phyloP scores from a whole-genome alignment of 1,140 invertebrate genomes.

The Drosophila kepulauana region DNA sequence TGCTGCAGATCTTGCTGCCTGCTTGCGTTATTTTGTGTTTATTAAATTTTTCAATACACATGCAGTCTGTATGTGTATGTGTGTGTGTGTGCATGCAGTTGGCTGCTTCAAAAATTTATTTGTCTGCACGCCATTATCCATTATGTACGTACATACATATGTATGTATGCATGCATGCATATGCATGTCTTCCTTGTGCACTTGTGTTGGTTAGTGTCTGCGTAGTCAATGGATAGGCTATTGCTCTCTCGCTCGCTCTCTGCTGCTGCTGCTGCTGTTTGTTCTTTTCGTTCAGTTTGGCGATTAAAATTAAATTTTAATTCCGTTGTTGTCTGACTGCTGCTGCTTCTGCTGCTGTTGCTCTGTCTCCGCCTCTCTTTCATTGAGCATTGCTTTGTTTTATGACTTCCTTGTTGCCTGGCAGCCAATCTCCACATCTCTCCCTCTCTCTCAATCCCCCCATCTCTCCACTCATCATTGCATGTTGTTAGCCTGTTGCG shows the following conservation, averaged over 20 bases:
- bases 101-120: constrained; percentile 74
- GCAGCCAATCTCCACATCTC: not conserved
- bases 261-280: constrained; percentile 37
- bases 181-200: constrained; percentile 11
- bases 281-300: constrained; percentile 65
- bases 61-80: not conserved
- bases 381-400: constrained; percentile 73
- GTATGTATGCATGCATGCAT: constrained; percentile 35
- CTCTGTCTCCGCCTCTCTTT: constrained; percentile 40
- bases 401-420: constrained; percentile 71
- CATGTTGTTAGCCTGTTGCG: constrained; percentile 67
- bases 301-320: constrained; percentile 82
- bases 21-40: constrained; percentile 61
- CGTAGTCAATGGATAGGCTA: constrained; percentile 46
- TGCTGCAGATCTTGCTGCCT: constrained; percentile 45
- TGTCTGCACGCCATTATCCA: constrained; percentile 76
- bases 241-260: constrained; percentile 18
- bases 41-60: constrained; percentile 65
- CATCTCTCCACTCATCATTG: constrained; percentile 27
- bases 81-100: constrained; percentile 29
- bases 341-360: constrained; percentile 1
- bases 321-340: constrained; percentile 59
- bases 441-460: constrained; percentile 4
- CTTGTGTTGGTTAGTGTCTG: constrained; percentile 37
- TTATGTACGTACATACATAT: constrained; percentile 7